These are phyloP conservation scores for Hyles lineata DNA, from an alignment of 2,888 invertebrate genomes.

Conservation along the genomic window DNA sequence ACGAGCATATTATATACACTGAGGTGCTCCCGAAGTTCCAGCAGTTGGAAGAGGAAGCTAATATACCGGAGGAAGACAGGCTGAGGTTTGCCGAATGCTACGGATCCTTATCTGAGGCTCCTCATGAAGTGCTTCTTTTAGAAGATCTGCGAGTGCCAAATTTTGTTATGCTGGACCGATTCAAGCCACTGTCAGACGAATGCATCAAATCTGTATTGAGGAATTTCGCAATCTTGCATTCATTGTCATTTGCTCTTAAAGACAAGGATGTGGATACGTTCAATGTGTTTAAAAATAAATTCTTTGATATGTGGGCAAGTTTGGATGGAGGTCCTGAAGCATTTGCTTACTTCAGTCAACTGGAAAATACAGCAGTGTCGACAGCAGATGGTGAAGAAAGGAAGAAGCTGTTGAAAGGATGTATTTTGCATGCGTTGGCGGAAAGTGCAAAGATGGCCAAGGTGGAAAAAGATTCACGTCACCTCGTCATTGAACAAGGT, in stretches of 20 bases:
- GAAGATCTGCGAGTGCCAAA: conserved; percentile 56
- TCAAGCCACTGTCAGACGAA: conserved; percentile 49
- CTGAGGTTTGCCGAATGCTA: conserved; percentile 55
- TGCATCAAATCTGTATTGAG: conserved; percentile 52
- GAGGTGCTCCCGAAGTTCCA: conserved; percentile 54
- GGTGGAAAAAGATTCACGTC: conserved; percentile 42
- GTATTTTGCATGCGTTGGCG: conserved; percentile 6
- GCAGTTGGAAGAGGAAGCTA: conserved; percentile 52
- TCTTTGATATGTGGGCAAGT: conserved; percentile 42
- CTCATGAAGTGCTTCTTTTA: conserved; percentile 56
- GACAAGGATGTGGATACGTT: conserved; percentile 51
- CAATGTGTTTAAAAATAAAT: conserved; percentile 37
- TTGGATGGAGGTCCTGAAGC: conserved; percentile 9
- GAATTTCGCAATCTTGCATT: conserved; percentile 58
- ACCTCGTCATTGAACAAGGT: conserved; percentile 57
- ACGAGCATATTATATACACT: conserved; percentile 56
- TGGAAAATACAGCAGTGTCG: conserved; percentile 1
- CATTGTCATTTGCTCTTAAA: conserved; percentile 59
- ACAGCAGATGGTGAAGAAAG: conserved; percentile 18
- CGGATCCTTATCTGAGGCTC: conserved; percentile 47
- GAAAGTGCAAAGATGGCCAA: conserved; percentile 1
- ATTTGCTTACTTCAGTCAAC: conserved; percentile 8
- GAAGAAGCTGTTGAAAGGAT: conserved; percentile 15
- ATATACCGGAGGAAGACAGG: conserved; percentile 49
- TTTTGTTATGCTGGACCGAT: conserved; percentile 56